These are phyloP conservation scores for Cancer borealis DNA, from an alignment of 2,888 invertebrate species.

Conservation along the genomic window DNA sequence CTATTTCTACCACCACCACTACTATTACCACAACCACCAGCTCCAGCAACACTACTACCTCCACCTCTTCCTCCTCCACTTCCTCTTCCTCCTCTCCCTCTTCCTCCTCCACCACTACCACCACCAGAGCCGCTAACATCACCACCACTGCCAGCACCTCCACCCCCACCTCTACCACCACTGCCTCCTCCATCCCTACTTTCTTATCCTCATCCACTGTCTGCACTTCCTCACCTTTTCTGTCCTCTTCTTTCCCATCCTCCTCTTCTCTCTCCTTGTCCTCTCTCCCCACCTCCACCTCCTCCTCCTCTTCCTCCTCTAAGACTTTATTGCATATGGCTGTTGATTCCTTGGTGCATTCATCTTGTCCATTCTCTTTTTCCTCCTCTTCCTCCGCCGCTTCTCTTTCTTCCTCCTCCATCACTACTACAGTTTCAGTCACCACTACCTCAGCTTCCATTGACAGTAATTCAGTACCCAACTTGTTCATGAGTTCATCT, in stretches of 20 bases:
- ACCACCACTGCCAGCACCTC: not conserved
- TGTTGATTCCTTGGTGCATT: not conserved
- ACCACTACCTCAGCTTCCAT: not conserved
- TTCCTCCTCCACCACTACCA: not conserved
- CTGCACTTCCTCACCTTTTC: not conserved
- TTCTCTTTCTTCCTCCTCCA: not conserved
- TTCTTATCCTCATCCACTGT: not conserved
- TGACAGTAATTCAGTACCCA: not conserved
- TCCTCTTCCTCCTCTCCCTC: not conserved
- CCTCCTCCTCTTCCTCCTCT: not conserved
- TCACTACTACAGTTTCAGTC: not conserved
- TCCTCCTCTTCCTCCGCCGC: slow-evolving; percentile 25
- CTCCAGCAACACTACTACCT: not conserved
- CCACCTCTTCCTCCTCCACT: not conserved
- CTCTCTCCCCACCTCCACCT: not conserved
- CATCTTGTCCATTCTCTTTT: not conserved
- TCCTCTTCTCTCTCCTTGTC: not conserved
- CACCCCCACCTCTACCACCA: not conserved
- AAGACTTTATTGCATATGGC: not conserved
- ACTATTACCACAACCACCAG: not conserved
- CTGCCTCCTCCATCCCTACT: not conserved
- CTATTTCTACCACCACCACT: not conserved
- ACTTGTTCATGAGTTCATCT: not conserved
- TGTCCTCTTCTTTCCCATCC: not conserved
- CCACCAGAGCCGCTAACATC: not conserved